phyloP scores from a whole-genome alignment of 2,113 vertebrate species.

The Atlantisia rogersi region DNA sequence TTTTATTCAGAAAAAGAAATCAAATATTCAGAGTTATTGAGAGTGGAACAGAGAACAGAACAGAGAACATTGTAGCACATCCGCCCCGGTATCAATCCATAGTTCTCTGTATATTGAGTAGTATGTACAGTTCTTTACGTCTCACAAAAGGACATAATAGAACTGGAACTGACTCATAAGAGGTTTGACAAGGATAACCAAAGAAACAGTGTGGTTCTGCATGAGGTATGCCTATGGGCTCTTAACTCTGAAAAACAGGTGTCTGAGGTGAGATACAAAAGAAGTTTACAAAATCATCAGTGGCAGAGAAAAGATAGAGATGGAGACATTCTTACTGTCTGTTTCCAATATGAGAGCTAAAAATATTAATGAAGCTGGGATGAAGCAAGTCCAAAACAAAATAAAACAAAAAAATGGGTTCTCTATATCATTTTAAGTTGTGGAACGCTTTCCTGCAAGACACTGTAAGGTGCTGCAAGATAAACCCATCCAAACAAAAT shows the following conservation, averaged over 20 bases:
- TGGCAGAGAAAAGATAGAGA: background rate
- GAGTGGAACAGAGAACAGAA: background rate
- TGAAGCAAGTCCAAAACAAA: background rate
- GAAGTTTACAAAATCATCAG: background rate
- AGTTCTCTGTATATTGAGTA: background rate
- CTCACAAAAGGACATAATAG: background rate
- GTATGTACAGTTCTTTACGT: background rate
- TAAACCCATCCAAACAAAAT: background rate
- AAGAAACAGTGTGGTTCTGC: background rate
- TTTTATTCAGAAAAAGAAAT: background rate
- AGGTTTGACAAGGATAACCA: background rate
- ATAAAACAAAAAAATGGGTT: background rate
- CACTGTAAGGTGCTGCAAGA: background rate
- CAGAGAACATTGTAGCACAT: background rate
- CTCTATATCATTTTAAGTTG: background rate
- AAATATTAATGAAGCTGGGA: background rate
- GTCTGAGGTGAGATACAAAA: background rate
- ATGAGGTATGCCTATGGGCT: background rate
- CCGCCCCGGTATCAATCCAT: background rate
- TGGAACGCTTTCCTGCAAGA: background rate
- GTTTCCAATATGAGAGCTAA: background rate
- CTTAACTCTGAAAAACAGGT: background rate
- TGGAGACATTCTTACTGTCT: background rate
- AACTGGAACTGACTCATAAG: background rate
- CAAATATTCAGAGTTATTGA: background rate